Evolutionary conservation across 2,888 invertebrate species (phyloP), one percentile per base, ranked within the genome.

Genomic region (Lordiphosa fenestrarum): DNA sequence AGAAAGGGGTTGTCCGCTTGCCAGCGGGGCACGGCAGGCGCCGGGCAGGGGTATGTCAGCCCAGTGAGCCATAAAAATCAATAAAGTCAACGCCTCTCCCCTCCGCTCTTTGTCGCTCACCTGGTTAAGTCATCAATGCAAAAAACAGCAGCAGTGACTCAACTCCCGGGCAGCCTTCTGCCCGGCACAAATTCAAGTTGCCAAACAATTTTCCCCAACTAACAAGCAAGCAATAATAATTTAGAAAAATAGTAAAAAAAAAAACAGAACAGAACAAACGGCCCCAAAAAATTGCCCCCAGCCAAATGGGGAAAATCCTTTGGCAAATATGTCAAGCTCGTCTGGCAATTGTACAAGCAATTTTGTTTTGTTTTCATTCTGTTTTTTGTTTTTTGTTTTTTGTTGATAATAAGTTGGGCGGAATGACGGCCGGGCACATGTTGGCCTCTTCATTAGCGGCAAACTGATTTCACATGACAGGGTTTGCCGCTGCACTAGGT

Each of bases 11-110:
- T 19, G 41, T 48, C 59, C 49, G 12, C 47, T 25, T 39, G 49
- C 55, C 48, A 41, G 15, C 36, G 30, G 59, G 54, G 35, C 30
- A 38, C 47, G 39, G 48, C 39, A 6, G 30, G n/a, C 12, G n/a
- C 6, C n/a, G 35, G 3, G 25, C 21, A 25, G 44, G 10, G 5
- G 12, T 25, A 35, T 40, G 41, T 40, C 42, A 38, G 54, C 44
- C 81, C 71, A 78, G 61, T 81, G 84, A 84, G 77, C 63, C 81
- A 81, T 81, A 67, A 78, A 77, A 78, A 78, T 78, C 77, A 78
- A 78, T 78, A 78, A 81, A 76, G 66, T 71, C 68, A 76, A 66
- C 77, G 44, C 58, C 49, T 23, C 38, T 10, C 4, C 12, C 35
- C 46, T 25, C 9, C 13, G 42, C 13, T 33, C 61, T 64, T 66